Percentiles rank a stretch among this genome's conserved stretches.
phyloP scores from a whole-genome alignment of 2,888 invertebrate genomes.

The Sialis fuliginosa region DNA sequence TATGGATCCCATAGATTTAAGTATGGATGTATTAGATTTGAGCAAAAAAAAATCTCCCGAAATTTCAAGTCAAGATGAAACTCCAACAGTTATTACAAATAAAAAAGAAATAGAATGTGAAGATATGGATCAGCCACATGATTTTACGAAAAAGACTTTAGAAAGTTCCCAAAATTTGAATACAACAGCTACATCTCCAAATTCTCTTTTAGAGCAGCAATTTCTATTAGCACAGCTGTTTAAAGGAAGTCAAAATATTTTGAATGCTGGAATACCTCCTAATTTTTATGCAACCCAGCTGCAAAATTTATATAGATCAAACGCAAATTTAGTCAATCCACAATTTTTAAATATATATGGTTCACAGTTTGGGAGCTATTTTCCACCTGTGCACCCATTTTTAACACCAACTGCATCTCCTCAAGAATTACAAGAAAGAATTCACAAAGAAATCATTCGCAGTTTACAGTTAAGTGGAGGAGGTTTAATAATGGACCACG shows the following conservation, averaged over 20 bases:
- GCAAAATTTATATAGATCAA: constrained; percentile 38
- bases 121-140: constrained; percentile 23
- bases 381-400: constrained; percentile 41
- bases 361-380: constrained; percentile 44
- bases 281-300: constrained; percentile 42
- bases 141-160: constrained; percentile 26
- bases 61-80: too few species aligned
- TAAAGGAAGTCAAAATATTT: constrained; percentile 39
- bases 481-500: constrained; percentile 35
- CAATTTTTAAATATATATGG: constrained; percentile 22
- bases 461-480: constrained; percentile 54
- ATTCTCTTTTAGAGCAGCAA: constrained; percentile 22
- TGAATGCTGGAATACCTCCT: constrained; percentile 30
- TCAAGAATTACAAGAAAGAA: constrained; percentile 42
- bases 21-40: constrained; percentile 65
- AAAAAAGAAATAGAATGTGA: too few species aligned
- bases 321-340: constrained; percentile 15
- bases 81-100: too few species aligned
- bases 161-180: too few species aligned
- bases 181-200: too few species aligned
- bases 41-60: constrained; percentile 45
- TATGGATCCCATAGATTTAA: constrained; percentile 45
- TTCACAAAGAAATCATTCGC: constrained; percentile 44
- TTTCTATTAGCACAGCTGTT: constrained; percentile 45
- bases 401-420: constrained; percentile 28